These are phyloP conservation scores for Synanthedon tipuliformis DNA, from an alignment of 2,888 invertebrate genomes.

Conservation along the genomic window DNA sequence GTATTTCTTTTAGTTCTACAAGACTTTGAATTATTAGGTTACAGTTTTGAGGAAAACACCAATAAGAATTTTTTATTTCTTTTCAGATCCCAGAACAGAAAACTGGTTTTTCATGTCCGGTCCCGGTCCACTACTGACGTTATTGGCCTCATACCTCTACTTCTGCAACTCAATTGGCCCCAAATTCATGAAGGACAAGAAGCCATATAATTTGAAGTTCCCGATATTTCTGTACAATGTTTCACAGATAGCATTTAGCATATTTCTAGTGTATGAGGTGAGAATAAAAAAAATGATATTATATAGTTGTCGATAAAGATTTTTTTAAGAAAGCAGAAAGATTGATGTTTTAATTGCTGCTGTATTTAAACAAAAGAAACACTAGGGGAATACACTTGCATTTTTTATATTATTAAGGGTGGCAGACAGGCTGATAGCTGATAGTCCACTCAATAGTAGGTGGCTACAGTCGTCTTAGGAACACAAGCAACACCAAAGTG, in stretches of 20 bases:
- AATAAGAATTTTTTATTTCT: not conserved
- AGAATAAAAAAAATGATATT: conserved; percentile 8
- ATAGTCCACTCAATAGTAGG: too few relatives aligned
- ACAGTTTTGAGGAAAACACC: too few relatives aligned
- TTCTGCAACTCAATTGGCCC: conserved; percentile 83
- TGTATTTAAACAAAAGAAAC: too few relatives aligned
- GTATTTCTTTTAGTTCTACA: too few relatives aligned
- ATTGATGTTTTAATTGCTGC: too few relatives aligned
- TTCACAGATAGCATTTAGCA: conserved; percentile 88
- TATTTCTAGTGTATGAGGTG: conserved; percentile 74
- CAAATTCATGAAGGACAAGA: conserved; percentile 78
- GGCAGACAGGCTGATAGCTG: too few relatives aligned
- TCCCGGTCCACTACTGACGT: conserved; percentile 75
- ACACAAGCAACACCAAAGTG: too few relatives aligned
- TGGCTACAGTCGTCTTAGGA: too few relatives aligned
- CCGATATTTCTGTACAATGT: conserved; percentile 84
- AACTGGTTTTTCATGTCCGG: conserved; percentile 84
- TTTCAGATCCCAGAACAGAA: conserved; percentile 80
- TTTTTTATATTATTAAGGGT: too few relatives aligned
- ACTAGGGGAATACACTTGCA: too few relatives aligned
- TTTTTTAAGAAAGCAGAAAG: not conserved
- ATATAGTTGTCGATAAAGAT: not conserved
- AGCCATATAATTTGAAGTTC: conserved; percentile 78
- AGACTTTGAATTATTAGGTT: too few relatives aligned
- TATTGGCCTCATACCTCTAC: conserved; percentile 75